phyloP scores from a whole-genome alignment of 2,797 vertebrate species.

The Pipistrellus pipistrellus region DNA sequence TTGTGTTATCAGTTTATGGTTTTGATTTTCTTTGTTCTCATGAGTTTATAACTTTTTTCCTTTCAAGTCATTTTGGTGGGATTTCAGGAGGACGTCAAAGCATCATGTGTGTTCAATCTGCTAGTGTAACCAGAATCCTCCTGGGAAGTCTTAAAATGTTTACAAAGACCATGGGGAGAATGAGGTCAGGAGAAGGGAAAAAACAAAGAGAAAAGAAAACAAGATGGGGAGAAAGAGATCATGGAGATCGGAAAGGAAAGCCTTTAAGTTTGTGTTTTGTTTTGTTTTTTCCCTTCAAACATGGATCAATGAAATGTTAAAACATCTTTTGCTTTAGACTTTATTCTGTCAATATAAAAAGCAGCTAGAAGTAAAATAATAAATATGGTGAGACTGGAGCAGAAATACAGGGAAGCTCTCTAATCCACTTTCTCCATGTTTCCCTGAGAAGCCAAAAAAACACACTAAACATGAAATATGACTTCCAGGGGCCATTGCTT shows the following conservation, averaged over 20 bases:
- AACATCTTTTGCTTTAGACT: background rate
- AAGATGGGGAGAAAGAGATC: background rate
- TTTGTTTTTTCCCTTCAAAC: background rate
- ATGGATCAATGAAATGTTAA: background rate
- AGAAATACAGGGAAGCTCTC: conserved; percentile 1
- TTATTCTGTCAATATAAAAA: background rate
- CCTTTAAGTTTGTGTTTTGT: background rate
- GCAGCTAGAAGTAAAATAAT: background rate
- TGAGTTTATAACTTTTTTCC: background rate
- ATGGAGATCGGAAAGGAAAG: background rate
- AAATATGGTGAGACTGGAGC: background rate
- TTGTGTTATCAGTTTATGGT: background rate
- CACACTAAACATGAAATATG: background rate
- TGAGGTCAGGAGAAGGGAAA: background rate
- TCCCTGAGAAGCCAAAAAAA: background rate
- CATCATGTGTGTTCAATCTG: background rate
- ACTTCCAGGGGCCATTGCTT: conserved; percentile 15
- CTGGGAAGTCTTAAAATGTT: background rate
- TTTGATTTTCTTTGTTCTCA: background rate
- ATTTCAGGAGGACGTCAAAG: background rate
- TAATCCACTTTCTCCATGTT: background rate
- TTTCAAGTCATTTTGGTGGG: background rate
- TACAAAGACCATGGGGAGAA: background rate
- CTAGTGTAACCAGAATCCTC: background rate
- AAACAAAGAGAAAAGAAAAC: background rate